Percentiles rank a stretch among this genome's conserved stretches.
Evolutionary conservation across 1,140 invertebrate genomes (phyloP).

Genomic region (Diorhabda sublineata): DNA sequence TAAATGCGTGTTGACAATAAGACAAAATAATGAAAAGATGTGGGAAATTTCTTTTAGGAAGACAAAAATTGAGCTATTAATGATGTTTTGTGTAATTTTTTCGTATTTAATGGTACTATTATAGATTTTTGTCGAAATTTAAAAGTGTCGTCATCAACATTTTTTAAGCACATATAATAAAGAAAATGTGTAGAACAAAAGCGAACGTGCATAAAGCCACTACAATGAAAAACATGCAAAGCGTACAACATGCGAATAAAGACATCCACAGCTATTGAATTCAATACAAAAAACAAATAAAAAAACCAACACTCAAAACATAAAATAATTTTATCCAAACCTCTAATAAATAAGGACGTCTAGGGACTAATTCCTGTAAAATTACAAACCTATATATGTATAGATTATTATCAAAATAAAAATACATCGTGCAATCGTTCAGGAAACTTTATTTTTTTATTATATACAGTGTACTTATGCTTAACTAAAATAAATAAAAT

Average conservation of each 20-base stretch:
- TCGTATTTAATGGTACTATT: no score
- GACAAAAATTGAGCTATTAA: no score
- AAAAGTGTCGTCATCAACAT: no score
- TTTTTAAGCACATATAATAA: no score
- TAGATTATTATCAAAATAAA: background rate
- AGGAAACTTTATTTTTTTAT: background rate
- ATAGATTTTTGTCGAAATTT: no score
- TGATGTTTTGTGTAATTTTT: no score
- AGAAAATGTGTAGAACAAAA: no score
- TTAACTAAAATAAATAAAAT: slow-evolving; percentile 3
- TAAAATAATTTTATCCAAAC: slow-evolving; percentile 1
- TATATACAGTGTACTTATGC: slow-evolving; percentile 3
- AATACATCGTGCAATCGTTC: background rate
- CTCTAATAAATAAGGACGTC: background rate
- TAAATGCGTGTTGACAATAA: no score
- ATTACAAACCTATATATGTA: background rate
- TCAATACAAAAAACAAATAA: slow-evolving; percentile 3
- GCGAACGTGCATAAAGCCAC: no score
- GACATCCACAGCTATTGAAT: slow-evolving; percentile 19
- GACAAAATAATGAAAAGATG: no score
- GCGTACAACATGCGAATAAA: slow-evolving; percentile 9
- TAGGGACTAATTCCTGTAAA: background rate
- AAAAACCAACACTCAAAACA: slow-evolving; percentile 5
- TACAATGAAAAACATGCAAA: slow-evolving; percentile 8
- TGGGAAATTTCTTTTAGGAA: no score